phyloP scores from a whole-genome alignment of 2,113 vertebrate genomes.

The Takifugu bimaculatus region DNA sequence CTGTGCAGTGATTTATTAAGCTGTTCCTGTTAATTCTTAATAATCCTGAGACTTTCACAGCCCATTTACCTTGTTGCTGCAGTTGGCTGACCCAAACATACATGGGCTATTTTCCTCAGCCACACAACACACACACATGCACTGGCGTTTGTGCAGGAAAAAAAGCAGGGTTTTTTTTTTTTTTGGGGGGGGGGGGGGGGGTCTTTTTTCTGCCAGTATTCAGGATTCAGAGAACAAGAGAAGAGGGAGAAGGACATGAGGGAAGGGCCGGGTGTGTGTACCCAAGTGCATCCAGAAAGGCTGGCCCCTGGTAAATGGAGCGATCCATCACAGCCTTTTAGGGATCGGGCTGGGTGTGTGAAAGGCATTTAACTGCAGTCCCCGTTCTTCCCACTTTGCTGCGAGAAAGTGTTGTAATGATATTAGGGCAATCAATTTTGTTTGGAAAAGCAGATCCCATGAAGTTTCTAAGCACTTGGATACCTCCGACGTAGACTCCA shows the following conservation, averaged over 20 bases:
- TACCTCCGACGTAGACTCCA: not conserved
- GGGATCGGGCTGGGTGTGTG: slow-evolving; percentile 17
- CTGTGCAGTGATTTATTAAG: slow-evolving; percentile 77
- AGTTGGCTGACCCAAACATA: slow-evolving; percentile 61
- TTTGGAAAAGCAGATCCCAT: not conserved
- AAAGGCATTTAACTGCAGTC: slow-evolving; percentile 47
- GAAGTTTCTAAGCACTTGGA: not conserved
- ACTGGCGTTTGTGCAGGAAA: slow-evolving; percentile 37
- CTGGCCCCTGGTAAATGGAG: slow-evolving; percentile 40
- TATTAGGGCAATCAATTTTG: slow-evolving; percentile 3
- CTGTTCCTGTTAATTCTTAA: slow-evolving; percentile 78
- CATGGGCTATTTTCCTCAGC: slow-evolving; percentile 7
- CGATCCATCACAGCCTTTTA: slow-evolving; percentile 53
- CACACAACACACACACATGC: slow-evolving; percentile 17
- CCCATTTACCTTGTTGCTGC: slow-evolving; percentile 76
- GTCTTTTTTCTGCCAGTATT: slow-evolving; percentile 48
- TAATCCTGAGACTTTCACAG: slow-evolving; percentile 80
- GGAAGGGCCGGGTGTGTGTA: slow-evolving; percentile 38
- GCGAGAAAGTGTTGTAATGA: slow-evolving; percentile 7
- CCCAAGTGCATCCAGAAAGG: slow-evolving; percentile 48
- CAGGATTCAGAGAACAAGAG: slow-evolving; percentile 35
- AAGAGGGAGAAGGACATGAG: slow-evolving; percentile 33
- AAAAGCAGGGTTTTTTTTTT: not conserved
- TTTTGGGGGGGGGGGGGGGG: slow-evolving; percentile 4
- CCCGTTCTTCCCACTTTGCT: slow-evolving; percentile 29